A percentile compares a stretch with the other conserved stretches of the same genome.
phyloP scores from a whole-genome alignment of 37 sponge, comb jelly and placozoan species.

The Cliona cf. orientalis region DNA sequence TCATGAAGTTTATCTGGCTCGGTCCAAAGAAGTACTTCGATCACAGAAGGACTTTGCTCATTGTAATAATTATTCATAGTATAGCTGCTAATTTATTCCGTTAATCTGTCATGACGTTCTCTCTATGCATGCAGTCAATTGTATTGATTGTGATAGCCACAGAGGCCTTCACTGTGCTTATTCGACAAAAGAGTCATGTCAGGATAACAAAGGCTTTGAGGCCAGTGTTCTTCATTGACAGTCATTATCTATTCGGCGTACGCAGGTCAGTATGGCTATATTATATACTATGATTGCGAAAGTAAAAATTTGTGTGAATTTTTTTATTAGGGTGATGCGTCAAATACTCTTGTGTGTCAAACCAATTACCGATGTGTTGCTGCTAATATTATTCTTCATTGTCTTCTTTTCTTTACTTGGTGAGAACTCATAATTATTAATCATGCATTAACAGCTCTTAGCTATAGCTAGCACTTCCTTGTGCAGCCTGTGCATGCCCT shows the following conservation, averaged over 20 bases:
- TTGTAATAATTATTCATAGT: no score
- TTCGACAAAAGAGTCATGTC: constrained; percentile 28
- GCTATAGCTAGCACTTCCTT: no score
- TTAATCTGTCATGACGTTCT: no score
- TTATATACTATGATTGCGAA: background rate
- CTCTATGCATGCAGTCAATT: constrained; percentile 21
- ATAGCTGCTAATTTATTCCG: no score
- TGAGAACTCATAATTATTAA: no score
- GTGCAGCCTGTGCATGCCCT: no score
- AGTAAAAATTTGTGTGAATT: background rate
- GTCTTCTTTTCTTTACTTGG: constrained; percentile 68
- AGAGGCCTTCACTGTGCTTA: constrained; percentile 47
- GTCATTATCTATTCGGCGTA: constrained; percentile 39
- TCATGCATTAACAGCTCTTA: no score
- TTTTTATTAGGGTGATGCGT: constrained; percentile 43
- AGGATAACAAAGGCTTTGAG: constrained; percentile 53
- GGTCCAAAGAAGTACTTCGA: constrained; percentile 43
- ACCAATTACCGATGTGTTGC: constrained; percentile 73
- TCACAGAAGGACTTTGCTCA: constrained; percentile 41
- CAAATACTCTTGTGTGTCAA: constrained; percentile 60
- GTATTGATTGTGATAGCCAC: constrained; percentile 38
- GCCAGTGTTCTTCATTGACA: constrained; percentile 64
- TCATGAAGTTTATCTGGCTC: constrained; percentile 59
- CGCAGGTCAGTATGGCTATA: constrained; percentile 42
- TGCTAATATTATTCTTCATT: constrained; percentile 55